Base-by-base conservation (phyloP, 2,888 invertebrate species). In the Platerodrilus igneus region DNA sequence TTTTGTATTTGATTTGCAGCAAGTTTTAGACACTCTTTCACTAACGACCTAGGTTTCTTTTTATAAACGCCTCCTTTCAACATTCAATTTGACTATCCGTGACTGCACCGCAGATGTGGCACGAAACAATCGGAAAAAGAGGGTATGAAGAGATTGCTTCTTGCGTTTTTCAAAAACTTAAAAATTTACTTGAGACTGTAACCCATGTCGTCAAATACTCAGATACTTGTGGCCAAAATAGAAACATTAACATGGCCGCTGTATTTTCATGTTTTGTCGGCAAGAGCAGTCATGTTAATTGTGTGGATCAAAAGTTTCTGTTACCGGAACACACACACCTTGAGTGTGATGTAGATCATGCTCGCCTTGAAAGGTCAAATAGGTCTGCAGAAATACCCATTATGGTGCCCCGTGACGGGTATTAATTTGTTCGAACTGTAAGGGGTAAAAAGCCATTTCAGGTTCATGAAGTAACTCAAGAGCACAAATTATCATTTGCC, bases 211-310 rank as follows among this genome's bases (percentile, higher is more conserved):
- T 34, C 19, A 42, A 36, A 5, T 48, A 52, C 22, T 52, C 50
- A 9, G 51, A 52, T 19, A 45, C 44, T 26, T 53, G 49, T 42
- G 51, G 49, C 9, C 50, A 53, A 43, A 53, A 52, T 21, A 40
- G 43, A 19, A 49, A 52, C 21, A 43, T 48, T 18, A 48, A 45
- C 29, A 47, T 54, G 39, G 41, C 45, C 18, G 25, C 33, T 14
- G 52, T 53, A 50, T 45, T 47, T 34, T 23, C 43, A 15, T 39
- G 36, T 29, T 23, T 11, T 20, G 37, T 41, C 17, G n/a, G 28
- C 19, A 28, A 28, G 13, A 23, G 21, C 25, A 31, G 7, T 10
- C 17, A 35, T 19, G 8, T 45, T 26, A 9, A 41, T 25, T 23
- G 9, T 9, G 41, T 51, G 5, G 43, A 52, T 32, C 48, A 51